Evolutionary conservation across 2,888 invertebrate species (phyloP).

Genomic region (Coecobrya sp.): DNA sequence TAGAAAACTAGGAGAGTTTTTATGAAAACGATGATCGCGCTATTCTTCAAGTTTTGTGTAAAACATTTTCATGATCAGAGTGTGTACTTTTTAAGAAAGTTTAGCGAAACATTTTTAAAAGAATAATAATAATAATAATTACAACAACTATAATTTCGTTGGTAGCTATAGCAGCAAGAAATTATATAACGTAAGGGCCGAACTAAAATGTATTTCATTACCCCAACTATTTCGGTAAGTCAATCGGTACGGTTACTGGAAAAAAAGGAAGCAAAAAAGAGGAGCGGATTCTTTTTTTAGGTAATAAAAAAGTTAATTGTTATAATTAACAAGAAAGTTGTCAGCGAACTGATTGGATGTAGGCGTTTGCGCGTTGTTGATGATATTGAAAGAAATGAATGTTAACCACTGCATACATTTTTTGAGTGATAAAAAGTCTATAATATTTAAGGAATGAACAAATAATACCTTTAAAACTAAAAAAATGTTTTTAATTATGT

Average conservation of each 20-base stretch:
- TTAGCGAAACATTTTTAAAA: neutral
- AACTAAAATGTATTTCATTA: too few relatives aligned
- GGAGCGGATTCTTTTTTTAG: too few relatives aligned
- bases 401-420: conserved; percentile 70
- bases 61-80: neutral
- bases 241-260: neutral
- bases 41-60: neutral
- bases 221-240: too few relatives aligned
- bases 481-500: neutral
- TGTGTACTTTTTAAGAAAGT: neutral
- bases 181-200: neutral
- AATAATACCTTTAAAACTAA: neutral
- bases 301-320: too few relatives aligned
- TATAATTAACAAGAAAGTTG: too few relatives aligned
- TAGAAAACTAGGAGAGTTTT: neutral
- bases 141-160: neutral
- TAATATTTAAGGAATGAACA: conserved; percentile 3
- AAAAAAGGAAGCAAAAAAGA: neutral
- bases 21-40: neutral
- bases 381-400: conserved; percentile 61
- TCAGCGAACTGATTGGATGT: neutral
- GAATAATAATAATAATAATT: too few relatives aligned
- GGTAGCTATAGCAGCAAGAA: neutral
- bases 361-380: neutral
- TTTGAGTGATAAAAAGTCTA: conserved; percentile 62